Conservation (phyloP, 2,888 invertebrate genomes). For the Proisotoma minuta region DNA sequence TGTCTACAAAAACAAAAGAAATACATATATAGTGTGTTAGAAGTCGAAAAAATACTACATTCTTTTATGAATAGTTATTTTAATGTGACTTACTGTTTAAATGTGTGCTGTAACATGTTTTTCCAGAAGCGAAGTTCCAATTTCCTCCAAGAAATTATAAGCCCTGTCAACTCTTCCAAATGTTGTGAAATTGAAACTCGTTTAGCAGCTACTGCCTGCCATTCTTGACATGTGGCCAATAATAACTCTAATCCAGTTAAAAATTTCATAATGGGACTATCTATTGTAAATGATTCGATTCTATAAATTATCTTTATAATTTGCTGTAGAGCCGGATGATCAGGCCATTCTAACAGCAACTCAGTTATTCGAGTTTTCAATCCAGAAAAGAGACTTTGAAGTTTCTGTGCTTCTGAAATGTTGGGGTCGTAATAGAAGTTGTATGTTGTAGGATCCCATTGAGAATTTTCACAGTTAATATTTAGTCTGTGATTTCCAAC, state of each 20-base stretch:
- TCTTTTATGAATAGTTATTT: background rate
- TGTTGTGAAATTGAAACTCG: slow-evolving; percentile 74
- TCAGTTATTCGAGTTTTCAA: slow-evolving; percentile 61
- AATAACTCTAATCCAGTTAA: slow-evolving; percentile 85
- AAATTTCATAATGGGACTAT: slow-evolving; percentile 79
- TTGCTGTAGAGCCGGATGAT: slow-evolving; percentile 75
- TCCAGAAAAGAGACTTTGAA: slow-evolving; percentile 64
- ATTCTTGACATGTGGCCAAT: slow-evolving; percentile 67
- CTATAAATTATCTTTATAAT: slow-evolving; percentile 44
- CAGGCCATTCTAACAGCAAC: slow-evolving; percentile 76
- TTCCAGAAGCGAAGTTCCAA: slow-evolving; percentile 85
- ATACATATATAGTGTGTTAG: too few species aligned
- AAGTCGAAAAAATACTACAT: too few species aligned
- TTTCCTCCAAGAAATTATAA: slow-evolving; percentile 86
- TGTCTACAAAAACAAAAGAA: slow-evolving; percentile 53
- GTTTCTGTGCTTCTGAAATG: slow-evolving; percentile 68
- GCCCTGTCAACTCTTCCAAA: slow-evolving; percentile 68
- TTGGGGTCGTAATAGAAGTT: slow-evolving; percentile 83
- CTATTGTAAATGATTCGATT: slow-evolving; percentile 62
- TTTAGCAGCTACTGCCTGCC: slow-evolving; percentile 86
- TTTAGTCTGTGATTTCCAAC: slow-evolving; percentile 24
- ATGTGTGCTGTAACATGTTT: slow-evolving; percentile 67
- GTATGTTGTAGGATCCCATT: slow-evolving; percentile 48
- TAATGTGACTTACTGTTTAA: slow-evolving; percentile 55
- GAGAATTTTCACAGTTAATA: slow-evolving; percentile 10